Conservation (phyloP, 2,888 invertebrate genomes). For the Pollenia griseotomentosa region DNA sequence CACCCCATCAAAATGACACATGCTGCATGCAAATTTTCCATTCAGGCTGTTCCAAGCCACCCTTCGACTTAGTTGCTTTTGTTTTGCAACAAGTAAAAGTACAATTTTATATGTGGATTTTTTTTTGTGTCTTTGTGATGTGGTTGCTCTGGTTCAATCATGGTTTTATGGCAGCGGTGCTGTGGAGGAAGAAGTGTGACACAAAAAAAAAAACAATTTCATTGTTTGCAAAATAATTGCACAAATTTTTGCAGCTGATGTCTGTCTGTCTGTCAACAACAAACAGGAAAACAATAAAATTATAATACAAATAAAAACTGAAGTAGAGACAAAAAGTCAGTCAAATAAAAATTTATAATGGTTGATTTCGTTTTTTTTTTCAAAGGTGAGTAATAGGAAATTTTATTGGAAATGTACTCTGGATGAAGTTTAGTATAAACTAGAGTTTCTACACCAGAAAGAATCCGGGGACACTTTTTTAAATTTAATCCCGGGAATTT, state of each 20-base stretch:
- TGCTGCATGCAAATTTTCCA: slow-evolving; percentile 51
- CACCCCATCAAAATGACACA: slow-evolving; percentile 66
- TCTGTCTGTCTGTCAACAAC: slow-evolving; percentile 73
- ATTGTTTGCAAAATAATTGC: slow-evolving; percentile 83
- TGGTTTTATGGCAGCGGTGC: slow-evolving; percentile 52
- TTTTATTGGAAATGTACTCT: neutral
- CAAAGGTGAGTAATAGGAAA: slow-evolving; percentile 4
- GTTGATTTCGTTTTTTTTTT: neutral
- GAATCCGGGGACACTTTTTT: too few species aligned
- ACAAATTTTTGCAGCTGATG: slow-evolving; percentile 81
- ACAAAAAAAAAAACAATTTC: slow-evolving; percentile 78
- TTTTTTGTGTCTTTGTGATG: slow-evolving; percentile 40
- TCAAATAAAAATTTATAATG: slow-evolving; percentile 14
- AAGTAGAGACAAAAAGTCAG: slow-evolving; percentile 24
- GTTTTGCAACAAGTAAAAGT: slow-evolving; percentile 70
- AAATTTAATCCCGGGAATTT: too few species aligned
- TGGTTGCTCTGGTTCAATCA: slow-evolving; percentile 59
- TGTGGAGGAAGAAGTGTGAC: slow-evolving; percentile 31
- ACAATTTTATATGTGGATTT: slow-evolving; percentile 47
- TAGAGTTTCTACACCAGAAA: too few species aligned
- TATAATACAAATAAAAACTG: slow-evolving; percentile 41
- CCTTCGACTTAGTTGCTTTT: slow-evolving; percentile 39
- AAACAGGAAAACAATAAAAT: slow-evolving; percentile 62
- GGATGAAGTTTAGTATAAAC: too few species aligned
- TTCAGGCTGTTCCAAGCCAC: slow-evolving; percentile 40